These are phyloP conservation scores for Drosophila pseudotalamancana DNA, from an alignment of 2,888 invertebrate species.

Conservation along the genomic window DNA sequence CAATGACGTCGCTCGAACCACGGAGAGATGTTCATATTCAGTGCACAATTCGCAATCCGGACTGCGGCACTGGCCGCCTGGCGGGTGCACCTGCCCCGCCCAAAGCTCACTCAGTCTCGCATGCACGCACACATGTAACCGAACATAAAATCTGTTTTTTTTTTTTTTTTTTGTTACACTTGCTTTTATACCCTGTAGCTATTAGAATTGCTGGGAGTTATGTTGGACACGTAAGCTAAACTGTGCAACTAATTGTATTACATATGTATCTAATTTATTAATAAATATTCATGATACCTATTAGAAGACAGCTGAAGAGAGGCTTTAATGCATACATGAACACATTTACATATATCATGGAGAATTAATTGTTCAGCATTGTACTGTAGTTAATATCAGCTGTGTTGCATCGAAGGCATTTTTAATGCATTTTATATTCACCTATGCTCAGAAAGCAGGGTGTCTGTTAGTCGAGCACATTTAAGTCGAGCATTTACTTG, in stretches of 20 bases:
- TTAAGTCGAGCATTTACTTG: slow-evolving; percentile 7
- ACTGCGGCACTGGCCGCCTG: slow-evolving; percentile 6
- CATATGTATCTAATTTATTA: too few relatives aligned
- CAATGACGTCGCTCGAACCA: slow-evolving; percentile 32
- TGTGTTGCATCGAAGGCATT: neutral
- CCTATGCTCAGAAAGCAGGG: neutral
- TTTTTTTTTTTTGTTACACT: slow-evolving; percentile 33
- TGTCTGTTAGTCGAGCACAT: neutral
- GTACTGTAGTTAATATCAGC: too few relatives aligned
- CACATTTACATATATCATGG: too few relatives aligned
- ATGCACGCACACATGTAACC: slow-evolving; percentile 31
- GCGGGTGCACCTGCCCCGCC: slow-evolving; percentile 55
- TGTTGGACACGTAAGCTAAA: neutral
- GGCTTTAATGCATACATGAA: too few relatives aligned
- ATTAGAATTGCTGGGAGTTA: neutral
- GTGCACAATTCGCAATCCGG: slow-evolving; percentile 27
- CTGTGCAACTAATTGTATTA: too few relatives aligned
- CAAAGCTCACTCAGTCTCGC: slow-evolving; percentile 23
- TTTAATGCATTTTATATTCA: neutral
- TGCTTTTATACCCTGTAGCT: slow-evolving; percentile 11
- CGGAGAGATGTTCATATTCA: slow-evolving; percentile 34
- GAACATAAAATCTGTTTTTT: slow-evolving; percentile 12
- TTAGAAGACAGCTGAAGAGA: too few relatives aligned
- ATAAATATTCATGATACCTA: too few relatives aligned
- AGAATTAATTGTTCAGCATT: too few relatives aligned